Percentiles rank a stretch among this genome's conserved stretches.
Conservation (phyloP, 2,888 invertebrate genomes). For the Podotricha telesiphe region DNA sequence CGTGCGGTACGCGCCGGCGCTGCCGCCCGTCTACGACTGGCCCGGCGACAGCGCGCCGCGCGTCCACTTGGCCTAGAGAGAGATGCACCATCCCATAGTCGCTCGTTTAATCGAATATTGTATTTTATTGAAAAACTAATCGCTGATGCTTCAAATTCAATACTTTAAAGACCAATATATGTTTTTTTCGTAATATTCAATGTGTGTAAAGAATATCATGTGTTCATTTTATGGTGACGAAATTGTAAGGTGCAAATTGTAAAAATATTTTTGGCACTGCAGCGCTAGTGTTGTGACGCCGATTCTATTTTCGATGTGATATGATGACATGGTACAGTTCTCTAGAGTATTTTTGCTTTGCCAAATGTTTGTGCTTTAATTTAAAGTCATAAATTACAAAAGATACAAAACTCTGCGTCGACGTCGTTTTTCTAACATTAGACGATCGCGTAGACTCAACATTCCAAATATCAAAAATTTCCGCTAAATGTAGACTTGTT, state of each 20-base stretch:
- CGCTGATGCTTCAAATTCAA: neutral
- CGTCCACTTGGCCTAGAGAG: conserved; percentile 60
- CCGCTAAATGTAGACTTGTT: neutral
- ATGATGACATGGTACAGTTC: conserved; percentile 39
- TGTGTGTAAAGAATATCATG: too few species aligned
- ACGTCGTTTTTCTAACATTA: neutral
- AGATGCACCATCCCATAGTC: neutral
- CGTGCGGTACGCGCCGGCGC: conserved; percentile 86
- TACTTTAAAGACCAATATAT: neutral
- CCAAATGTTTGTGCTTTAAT: conserved; percentile 31
- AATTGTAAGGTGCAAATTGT: conserved; percentile 31
- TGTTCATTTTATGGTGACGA: neutral
- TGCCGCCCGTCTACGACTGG: conserved; percentile 86
- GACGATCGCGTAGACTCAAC: neutral
- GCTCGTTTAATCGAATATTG: neutral
- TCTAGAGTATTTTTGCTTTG: conserved; percentile 32
- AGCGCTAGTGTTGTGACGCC: conserved; percentile 37
- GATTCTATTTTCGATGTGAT: conserved; percentile 40
- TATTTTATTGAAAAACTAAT: too few species aligned
- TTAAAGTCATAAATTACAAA: conserved; percentile 13
- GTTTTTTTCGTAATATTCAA: neutral
- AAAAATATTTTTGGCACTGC: conserved; percentile 35
- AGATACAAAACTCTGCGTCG: conserved; percentile 3
- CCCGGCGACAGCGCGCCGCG: conserved; percentile 54
- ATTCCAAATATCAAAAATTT: conserved; percentile 13